Percentiles rank a stretch among this genome's conserved stretches.
Evolutionary conservation across 2,797 vertebrate genomes (phyloP).

Genomic region (Naso thynnoides): DNA sequence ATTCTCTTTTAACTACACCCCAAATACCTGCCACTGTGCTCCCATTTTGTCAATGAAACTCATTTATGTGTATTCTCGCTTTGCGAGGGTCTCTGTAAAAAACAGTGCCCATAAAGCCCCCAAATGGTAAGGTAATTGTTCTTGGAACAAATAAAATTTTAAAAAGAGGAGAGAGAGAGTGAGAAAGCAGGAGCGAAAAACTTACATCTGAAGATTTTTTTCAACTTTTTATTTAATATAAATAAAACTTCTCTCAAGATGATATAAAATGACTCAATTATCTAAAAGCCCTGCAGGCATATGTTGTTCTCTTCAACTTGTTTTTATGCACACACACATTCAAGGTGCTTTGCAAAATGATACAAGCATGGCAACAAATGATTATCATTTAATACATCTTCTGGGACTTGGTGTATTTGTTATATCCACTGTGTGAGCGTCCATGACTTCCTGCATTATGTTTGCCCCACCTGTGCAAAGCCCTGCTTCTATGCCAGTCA

Average conservation of each 20-base stretch:
- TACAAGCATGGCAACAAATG: slow-evolving; percentile 56
- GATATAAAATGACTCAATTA: slow-evolving; percentile 71
- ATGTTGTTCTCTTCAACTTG: slow-evolving; percentile 50
- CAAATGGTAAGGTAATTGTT: slow-evolving; percentile 69
- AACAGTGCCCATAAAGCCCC: slow-evolving; percentile 62
- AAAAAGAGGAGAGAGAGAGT: not conserved
- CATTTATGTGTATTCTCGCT: slow-evolving; percentile 69
- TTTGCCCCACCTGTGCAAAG: slow-evolving; percentile 56
- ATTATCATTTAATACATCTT: slow-evolving; percentile 74
- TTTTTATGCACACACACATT: slow-evolving; percentile 50
- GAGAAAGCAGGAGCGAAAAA: slow-evolving; percentile 34
- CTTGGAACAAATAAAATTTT: slow-evolving; percentile 47
- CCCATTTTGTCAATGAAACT: slow-evolving; percentile 81
- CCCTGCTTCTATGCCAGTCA: slow-evolving; percentile 20
- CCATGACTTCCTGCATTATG: slow-evolving; percentile 59
- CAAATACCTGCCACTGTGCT: slow-evolving; percentile 71
- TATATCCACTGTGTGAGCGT: slow-evolving; percentile 57
- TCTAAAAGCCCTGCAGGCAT: slow-evolving; percentile 57
- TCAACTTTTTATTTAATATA: slow-evolving; percentile 37
- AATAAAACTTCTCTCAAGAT: slow-evolving; percentile 70
- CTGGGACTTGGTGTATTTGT: slow-evolving; percentile 54
- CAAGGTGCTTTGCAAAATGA: slow-evolving; percentile 62
- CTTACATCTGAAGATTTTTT: slow-evolving; percentile 42
- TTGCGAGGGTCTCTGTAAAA: slow-evolving; percentile 68
- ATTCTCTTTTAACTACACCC: slow-evolving; percentile 75